Evolutionary conservation across 2,888 invertebrate species (phyloP).

Genomic region (Epistrophe grossulariae): DNA sequence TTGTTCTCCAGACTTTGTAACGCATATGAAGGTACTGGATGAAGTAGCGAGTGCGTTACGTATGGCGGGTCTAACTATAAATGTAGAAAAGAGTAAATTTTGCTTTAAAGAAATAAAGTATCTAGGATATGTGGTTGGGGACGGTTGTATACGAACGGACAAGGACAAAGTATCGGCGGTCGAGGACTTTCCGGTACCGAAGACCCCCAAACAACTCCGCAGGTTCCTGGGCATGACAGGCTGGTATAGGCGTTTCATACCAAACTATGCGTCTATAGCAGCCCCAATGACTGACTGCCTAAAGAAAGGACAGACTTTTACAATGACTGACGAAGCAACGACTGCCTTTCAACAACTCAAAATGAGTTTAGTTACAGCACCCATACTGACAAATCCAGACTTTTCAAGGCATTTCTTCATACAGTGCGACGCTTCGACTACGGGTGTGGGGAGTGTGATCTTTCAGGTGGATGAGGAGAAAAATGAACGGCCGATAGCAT

Average conservation of each 20-base stretch:
- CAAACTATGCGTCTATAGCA: neutral
- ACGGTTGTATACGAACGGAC: neutral
- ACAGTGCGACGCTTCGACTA: conserved; percentile 3
- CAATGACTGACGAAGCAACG: neutral
- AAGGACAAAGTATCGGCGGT: neutral
- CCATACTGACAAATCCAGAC: neutral
- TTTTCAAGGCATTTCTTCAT: neutral
- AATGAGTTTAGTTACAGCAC: neutral
- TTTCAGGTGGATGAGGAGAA: conserved; percentile 31
- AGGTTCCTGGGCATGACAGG: neutral
- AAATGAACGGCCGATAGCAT: conserved; percentile 47
- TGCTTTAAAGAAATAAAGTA: conserved; percentile 16
- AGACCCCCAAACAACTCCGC: conserved; percentile 3
- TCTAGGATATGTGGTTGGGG: conserved; percentile 6
- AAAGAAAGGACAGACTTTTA: neutral
- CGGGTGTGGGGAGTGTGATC: conserved; percentile 2
- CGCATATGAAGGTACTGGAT: neutral
- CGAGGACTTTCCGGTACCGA: conserved; percentile 8
- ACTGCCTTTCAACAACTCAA: neutral
- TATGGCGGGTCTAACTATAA: neutral
- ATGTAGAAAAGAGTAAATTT: conserved; percentile 13
- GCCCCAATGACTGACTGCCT: neutral
- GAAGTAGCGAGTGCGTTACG: neutral
- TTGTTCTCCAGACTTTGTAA: conserved; percentile 12
- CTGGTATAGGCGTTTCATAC: neutral